A percentile compares a stretch with the other conserved stretches of the same genome.
These are phyloP conservation scores for Rana temporaria DNA, from an alignment of 2,113 vertebrate genomes.

Conservation along the genomic window DNA sequence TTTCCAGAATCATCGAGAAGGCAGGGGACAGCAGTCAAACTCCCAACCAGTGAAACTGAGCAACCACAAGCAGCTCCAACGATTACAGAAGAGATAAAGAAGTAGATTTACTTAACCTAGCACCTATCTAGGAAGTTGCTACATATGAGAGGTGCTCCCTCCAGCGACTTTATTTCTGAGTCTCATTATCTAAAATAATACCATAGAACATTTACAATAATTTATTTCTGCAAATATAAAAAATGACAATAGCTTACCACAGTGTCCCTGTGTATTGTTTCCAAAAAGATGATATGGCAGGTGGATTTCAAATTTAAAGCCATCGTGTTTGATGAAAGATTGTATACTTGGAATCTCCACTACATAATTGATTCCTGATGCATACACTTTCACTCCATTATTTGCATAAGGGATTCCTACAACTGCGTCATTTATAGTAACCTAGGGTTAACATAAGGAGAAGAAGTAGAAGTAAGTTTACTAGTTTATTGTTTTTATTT, in stretches of 20 bases:
- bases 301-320: constrained; percentile 81
- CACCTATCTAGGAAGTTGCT: too few relatives aligned
- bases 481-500: too few relatives aligned
- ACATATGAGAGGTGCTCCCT: too few relatives aligned
- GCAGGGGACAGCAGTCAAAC: too few relatives aligned
- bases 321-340: constrained; percentile 80
- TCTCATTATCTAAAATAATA: not conserved
- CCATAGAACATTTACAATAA: too few relatives aligned
- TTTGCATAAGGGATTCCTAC: constrained; percentile 75
- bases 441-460: constrained; percentile 60
- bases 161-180: too few relatives aligned
- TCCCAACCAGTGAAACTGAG: too few relatives aligned
- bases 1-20: too few relatives aligned
- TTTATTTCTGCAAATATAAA: too few relatives aligned
- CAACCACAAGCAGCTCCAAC: too few relatives aligned
- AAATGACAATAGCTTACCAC: constrained; percentile 76
- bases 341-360: constrained; percentile 77
- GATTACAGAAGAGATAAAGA: too few relatives aligned
- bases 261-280: constrained; percentile 91
- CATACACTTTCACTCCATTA: constrained; percentile 73
- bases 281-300: constrained; percentile 82
- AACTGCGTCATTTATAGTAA: constrained; percentile 67
- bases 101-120: too few relatives aligned
- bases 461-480: not conserved
- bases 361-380: constrained; percentile 77